Base-by-base conservation (phyloP, 2,888 invertebrate species). In the Pollenia labialis region DNA sequence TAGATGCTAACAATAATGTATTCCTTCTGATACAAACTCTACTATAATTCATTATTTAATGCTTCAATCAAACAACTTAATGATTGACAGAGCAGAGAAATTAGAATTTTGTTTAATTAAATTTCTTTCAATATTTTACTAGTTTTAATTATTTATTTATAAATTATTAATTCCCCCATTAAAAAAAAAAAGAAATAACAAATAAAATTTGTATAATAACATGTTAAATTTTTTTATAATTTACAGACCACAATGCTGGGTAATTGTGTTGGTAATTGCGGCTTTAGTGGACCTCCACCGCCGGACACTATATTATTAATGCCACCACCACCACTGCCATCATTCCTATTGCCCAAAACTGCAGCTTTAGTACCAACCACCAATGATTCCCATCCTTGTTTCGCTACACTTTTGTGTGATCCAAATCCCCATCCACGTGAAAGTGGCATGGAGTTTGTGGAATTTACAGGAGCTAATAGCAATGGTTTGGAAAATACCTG, bases 291-390 rank as follows among this genome's bases (percentile, higher is more conserved):
- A 54, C 93, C 92, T 12, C 93, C 93, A 66, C 97, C 97, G 0
- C 97, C 97, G 0, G 97, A 97, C 93, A 96, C 95, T 84, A 97
- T 97, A 89, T 94, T 97, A 75, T 96, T 96, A 90, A 96, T 97
- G 94, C 97, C 97, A 9, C 97, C 97, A 58, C 97, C 97, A 0
- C 97, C 97, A 0, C 94, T 97, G 89, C 97, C 97, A 4, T 95
- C 96, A 0, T 97, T 97, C 93, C 94, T 97, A 77, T 89, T 93
- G 58, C 92, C 93, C 4, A 91, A 92, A 66, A 92, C 91, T 9
- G 89, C 90, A 9, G 76, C 91, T 40, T 94, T 94, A 74, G 91
- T 92, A 76, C 88, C 94, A 82, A 93, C 94, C 10, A 90, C 91
- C 16, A 95, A 95, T 80, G 95, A 95, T 91, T 95, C 95, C 16